Evolutionary conservation across 2,888 invertebrate genomes (phyloP).

Genomic region (Orthosia gracilis): DNA sequence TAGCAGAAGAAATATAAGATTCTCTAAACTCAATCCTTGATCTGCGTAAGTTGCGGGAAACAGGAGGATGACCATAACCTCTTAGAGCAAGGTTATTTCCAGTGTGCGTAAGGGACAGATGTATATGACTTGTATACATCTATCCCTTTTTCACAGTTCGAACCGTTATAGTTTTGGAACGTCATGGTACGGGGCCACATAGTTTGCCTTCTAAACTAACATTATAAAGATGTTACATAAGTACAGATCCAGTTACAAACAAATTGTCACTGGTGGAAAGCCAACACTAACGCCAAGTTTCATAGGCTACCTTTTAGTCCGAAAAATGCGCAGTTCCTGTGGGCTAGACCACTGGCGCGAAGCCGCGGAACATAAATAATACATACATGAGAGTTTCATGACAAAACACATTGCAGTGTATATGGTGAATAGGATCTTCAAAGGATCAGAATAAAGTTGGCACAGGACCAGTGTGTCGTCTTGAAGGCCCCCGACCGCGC

Average conservation of each 20-base stretch:
- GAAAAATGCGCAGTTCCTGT: neutral
- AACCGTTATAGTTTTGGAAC: too few species aligned
- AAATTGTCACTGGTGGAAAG: neutral
- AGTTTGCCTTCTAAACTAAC: neutral
- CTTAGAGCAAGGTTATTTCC: too few species aligned
- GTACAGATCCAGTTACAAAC: neutral
- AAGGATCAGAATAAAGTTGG: constrained; percentile 51
- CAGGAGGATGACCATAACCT: too few species aligned
- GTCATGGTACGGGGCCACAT: too few species aligned
- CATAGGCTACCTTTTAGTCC: neutral
- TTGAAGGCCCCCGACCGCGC: constrained; percentile 18
- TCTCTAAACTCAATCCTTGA: neutral
- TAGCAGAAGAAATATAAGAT: neutral
- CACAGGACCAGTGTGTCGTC: constrained; percentile 44
- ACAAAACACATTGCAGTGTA: constrained; percentile 19
- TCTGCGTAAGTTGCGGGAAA: neutral
- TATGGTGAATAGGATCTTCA: constrained; percentile 32
- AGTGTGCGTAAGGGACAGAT: too few species aligned
- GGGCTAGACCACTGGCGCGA: too few species aligned
- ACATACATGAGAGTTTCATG: constrained; percentile 7
- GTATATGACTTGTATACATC: too few species aligned
- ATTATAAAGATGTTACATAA: neutral
- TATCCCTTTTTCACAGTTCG: too few species aligned
- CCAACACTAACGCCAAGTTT: neutral
- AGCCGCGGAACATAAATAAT: neutral